These are phyloP conservation scores for Mareca penelope DNA, from an alignment of 2,797 vertebrate species.

Conservation along the genomic window DNA sequence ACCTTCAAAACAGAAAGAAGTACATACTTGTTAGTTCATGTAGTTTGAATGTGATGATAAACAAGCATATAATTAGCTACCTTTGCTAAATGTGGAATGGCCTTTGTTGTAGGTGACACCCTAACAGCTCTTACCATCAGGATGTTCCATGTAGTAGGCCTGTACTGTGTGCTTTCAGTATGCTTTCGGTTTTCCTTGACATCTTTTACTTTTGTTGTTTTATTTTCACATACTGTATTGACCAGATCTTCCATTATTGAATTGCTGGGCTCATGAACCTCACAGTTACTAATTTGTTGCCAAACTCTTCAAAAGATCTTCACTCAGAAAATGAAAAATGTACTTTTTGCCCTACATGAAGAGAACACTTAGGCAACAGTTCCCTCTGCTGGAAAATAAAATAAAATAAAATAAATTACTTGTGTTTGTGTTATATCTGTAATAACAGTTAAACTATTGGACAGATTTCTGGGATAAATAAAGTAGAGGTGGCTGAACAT, in stretches of 20 bases:
- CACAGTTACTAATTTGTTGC: background rate
- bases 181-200: background rate
- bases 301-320: background rate
- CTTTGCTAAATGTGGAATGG: background rate
- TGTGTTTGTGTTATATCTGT: background rate
- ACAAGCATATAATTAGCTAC: background rate
- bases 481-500: background rate
- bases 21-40: background rate
- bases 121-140: background rate
- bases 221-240: background rate
- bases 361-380: constrained; percentile 62
- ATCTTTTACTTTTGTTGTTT: background rate
- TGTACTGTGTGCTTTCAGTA: background rate
- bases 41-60: background rate
- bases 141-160: background rate
- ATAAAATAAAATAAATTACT: background rate
- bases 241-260: background rate
- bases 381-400: constrained; percentile 75
- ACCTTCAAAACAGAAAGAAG: background rate
- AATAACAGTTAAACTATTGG: background rate
- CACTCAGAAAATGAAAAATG: background rate
- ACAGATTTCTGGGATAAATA: background rate
- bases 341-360: background rate
- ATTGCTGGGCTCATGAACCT: background rate
- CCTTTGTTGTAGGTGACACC: background rate